A percentile compares a stretch with the other conserved stretches of the same genome.
These are phyloP conservation scores for Brassicogethes aeneus DNA, from an alignment of 2,888 invertebrate genomes.

Conservation along the genomic window DNA sequence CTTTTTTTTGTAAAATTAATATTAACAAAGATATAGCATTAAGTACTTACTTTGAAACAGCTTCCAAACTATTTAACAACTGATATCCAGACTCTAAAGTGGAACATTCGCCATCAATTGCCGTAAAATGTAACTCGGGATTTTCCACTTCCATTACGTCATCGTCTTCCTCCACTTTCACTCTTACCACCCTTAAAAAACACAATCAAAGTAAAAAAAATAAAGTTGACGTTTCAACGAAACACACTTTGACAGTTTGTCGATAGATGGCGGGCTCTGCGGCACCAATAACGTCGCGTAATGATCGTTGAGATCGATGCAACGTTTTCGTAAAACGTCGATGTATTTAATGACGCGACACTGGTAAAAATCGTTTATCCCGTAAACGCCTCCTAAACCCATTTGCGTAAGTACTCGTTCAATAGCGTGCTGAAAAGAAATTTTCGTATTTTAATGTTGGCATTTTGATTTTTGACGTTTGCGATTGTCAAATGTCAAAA, in stretches of 20 bases:
- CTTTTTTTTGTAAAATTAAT: slow-evolving; percentile 6
- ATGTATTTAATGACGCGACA: slow-evolving; percentile 34
- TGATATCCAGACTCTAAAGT: slow-evolving; percentile 33
- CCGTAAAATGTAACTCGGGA: slow-evolving; percentile 30
- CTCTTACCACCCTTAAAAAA: slow-evolving; percentile 22
- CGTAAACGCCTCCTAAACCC: slow-evolving; percentile 49
- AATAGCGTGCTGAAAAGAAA: slow-evolving; percentile 45
- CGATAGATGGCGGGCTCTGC: neutral
- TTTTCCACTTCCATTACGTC: slow-evolving; percentile 28
- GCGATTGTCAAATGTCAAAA: too few relatives aligned
- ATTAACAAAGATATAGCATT: neutral
- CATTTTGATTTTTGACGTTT: neutral
- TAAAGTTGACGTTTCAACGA: too few relatives aligned
- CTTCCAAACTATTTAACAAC: slow-evolving; percentile 33
- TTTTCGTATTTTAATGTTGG: slow-evolving; percentile 1
- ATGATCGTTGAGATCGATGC: slow-evolving; percentile 28
- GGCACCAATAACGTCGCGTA: slow-evolving; percentile 28
- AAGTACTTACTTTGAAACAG: slow-evolving; percentile 25
- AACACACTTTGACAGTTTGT: neutral
- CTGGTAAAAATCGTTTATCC: slow-evolving; percentile 51
- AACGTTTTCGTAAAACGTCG: slow-evolving; percentile 29
- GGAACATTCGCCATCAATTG: slow-evolving; percentile 29
- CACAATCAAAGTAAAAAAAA: too few relatives aligned
- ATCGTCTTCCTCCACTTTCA: slow-evolving; percentile 30
- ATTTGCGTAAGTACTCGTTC: slow-evolving; percentile 53